A percentile compares a stretch with the other conserved stretches of the same genome.
These are phyloP conservation scores for Falco naumanni DNA, from an alignment of 2,797 vertebrate genomes.

Conservation along the genomic window DNA sequence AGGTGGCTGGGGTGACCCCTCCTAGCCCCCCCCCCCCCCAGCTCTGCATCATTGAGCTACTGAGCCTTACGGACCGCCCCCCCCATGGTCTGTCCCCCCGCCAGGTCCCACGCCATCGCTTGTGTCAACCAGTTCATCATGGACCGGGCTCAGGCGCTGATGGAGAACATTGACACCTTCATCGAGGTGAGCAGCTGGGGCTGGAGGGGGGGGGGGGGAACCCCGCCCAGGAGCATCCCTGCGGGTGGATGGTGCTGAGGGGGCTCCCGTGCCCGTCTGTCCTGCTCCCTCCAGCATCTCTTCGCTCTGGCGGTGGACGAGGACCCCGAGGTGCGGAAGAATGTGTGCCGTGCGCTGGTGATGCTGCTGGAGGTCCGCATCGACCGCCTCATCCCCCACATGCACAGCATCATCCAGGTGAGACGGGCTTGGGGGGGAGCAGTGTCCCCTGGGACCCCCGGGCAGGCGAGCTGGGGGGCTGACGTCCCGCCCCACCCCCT, in stretches of 20 bases:
- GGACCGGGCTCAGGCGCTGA: conserved; percentile 91
- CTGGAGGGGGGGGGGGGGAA: too few species aligned
- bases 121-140: conserved; percentile 98
- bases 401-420: conserved; percentile 98
- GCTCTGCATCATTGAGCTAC: fast-evolving
- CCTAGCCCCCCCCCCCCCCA: too few species aligned
- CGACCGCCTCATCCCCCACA: conserved; percentile 92
- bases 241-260: background rate
- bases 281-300: conserved; percentile 80
- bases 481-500: fast-evolving
- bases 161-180: conserved; percentile 97
- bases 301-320: conserved; percentile 93
- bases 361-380: conserved; percentile 97
- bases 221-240: background rate
- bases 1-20: background rate
- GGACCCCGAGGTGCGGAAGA: conserved; percentile 94
- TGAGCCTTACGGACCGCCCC: background rate
- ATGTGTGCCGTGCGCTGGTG: conserved; percentile 92
- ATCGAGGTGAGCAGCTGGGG: conserved; percentile 83
- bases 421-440: background rate
- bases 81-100: too few species aligned
- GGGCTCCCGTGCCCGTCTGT: background rate
- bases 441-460: fast-evolving
- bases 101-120: conserved; percentile 92
- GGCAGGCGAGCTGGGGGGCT: background rate